A percentile compares a stretch with the other conserved stretches of the same genome.
Conservation (phyloP, 37 sponge, comb jelly and placozoan species). For the Ephydatia muelleri region DNA sequence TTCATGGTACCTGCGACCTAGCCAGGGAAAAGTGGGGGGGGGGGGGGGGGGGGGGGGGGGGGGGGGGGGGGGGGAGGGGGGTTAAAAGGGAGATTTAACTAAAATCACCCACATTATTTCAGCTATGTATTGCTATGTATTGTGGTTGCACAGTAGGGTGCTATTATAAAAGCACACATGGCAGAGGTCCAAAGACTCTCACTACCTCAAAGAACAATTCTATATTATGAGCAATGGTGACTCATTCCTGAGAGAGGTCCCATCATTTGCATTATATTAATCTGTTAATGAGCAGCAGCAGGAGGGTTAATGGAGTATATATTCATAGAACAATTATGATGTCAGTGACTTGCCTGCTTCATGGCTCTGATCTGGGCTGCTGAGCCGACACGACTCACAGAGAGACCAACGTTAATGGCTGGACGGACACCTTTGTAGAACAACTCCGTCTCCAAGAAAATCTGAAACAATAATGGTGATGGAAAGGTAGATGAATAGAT, state of each 20-base stretch:
- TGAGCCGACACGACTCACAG: slow-evolving; percentile 98
- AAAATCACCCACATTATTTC: too few relatives aligned
- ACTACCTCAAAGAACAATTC: neutral
- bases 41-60: too few relatives aligned
- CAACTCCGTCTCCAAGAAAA: slow-evolving; percentile 96
- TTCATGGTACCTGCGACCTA: slow-evolving; percentile 99
- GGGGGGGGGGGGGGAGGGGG: too few relatives aligned
- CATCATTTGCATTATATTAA: neutral
- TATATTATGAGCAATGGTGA: neutral
- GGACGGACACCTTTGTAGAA: slow-evolving; percentile 99
- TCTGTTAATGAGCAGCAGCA: neutral
- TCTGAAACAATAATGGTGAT: slow-evolving; percentile 39
- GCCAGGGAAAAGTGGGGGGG: neutral
- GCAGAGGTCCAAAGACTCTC: too few relatives aligned
- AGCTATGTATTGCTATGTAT: too few relatives aligned
- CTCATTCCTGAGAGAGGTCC: neutral
- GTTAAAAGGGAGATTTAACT: neutral
- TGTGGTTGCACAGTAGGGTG: too few relatives aligned
- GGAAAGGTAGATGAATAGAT: too few relatives aligned
- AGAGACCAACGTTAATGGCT: slow-evolving; percentile 99
- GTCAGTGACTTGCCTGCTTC: slow-evolving; percentile 90
- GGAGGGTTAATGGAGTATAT: neutral
- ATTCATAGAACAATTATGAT: too few relatives aligned
- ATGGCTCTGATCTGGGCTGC: slow-evolving; percentile 98
- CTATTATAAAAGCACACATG: too few relatives aligned